Percentiles rank a stretch among this genome's conserved stretches.
Conservation (phyloP, 2,888 invertebrate genomes). For the Julus scandinavius region DNA sequence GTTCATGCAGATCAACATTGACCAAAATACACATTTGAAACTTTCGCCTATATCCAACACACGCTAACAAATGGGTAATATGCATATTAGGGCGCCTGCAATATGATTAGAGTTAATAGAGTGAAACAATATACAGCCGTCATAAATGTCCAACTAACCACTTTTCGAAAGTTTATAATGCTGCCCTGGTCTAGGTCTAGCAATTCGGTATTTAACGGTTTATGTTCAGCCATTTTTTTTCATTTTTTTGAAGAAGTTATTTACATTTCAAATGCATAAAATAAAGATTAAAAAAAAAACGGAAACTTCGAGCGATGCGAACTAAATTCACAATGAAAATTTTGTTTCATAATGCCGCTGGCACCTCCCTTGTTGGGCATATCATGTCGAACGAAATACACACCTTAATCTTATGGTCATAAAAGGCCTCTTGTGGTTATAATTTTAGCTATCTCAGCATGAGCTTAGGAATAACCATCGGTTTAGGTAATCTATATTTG, state of each 20-base stretch:
- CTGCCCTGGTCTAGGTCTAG: not conserved
- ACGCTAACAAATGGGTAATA: not conserved
- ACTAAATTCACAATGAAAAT: not conserved
- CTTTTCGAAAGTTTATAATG: conserved; percentile 4
- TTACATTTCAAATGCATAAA: not conserved
- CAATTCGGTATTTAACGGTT: conserved; percentile 5
- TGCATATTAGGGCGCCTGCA: not conserved
- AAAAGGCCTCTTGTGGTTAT: not conserved
- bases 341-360: not conserved
- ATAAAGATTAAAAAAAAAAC: conserved; percentile 11
- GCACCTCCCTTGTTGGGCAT: not conserved
- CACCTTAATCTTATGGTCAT: not conserved
- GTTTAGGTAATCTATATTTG: not conserved
- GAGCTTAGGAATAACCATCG: too few species aligned
- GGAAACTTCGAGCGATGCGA: not conserved
- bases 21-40: not conserved
- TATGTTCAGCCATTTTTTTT: not conserved
- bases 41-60: not conserved
- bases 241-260: not conserved
- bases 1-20: not conserved
- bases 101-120: not conserved
- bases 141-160: not conserved
- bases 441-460: not conserved
- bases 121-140: conserved; percentile 28
- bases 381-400: not conserved